A percentile compares a stretch with the other conserved stretches of the same genome.
Evolutionary conservation across 2,888 invertebrate genomes (phyloP).

Genomic region (Portevinia maculata): DNA sequence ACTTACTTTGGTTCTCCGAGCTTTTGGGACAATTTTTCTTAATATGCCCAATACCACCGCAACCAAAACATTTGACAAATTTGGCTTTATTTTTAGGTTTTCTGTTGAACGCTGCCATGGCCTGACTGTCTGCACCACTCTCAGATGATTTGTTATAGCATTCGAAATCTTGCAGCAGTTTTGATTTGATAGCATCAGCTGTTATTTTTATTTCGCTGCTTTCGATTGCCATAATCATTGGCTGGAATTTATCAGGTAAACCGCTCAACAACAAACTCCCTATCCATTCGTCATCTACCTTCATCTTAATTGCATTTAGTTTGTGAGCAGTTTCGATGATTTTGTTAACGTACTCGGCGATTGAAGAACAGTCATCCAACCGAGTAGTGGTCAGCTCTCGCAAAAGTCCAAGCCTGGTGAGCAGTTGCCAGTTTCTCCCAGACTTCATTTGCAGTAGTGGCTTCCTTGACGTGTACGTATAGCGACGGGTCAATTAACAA

Average conservation of each 20-base stretch:
- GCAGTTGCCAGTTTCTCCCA: not conserved
- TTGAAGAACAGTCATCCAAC: constrained; percentile 3
- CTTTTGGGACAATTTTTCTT: constrained; percentile 7
- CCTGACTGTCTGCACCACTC: not conserved
- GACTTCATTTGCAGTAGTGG: not conserved
- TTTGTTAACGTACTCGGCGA: not conserved
- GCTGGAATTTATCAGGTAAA: too few species aligned
- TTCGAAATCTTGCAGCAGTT: constrained; percentile 6
- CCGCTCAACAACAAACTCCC: too few species aligned
- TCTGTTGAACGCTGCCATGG: not conserved
- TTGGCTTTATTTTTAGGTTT: not conserved
- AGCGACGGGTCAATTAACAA: constrained; percentile 1
- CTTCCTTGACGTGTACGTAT: constrained; percentile 11
- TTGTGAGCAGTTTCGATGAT: too few species aligned
- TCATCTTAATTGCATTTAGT: too few species aligned
- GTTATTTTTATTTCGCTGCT: too few species aligned
- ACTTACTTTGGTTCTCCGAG: not conserved
- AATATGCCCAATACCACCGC: not conserved
- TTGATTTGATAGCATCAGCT: too few species aligned
- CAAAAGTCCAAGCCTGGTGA: constrained; percentile 2
- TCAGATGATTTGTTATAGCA: constrained; percentile 4
- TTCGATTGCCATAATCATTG: too few species aligned
- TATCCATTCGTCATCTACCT: too few species aligned
- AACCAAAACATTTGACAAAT: constrained; percentile 11
- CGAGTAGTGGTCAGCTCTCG: not conserved